A percentile compares a stretch with the other conserved stretches of the same genome.
These are phyloP conservation scores for Conopomorpha cramerella DNA, from an alignment of 1,140 invertebrate species.

Conservation along the genomic window DNA sequence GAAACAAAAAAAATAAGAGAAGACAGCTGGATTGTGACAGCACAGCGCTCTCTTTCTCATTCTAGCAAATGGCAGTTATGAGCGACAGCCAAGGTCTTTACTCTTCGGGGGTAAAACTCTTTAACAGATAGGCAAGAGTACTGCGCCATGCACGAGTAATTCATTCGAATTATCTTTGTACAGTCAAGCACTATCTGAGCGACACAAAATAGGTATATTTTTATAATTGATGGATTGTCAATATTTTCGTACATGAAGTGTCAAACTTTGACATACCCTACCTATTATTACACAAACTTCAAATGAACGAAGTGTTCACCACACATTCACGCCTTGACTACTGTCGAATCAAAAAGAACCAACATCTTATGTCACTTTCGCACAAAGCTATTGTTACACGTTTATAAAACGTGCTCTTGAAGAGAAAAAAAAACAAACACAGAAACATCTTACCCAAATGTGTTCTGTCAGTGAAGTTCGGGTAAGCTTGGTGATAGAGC, in stretches of 20 bases:
- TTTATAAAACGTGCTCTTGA: too few relatives aligned
- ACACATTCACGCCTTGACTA: neutral
- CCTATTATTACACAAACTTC: too few relatives aligned
- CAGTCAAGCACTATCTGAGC: too few relatives aligned
- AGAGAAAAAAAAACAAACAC: too few relatives aligned
- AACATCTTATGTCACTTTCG: neutral
- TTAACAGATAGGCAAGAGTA: neutral
- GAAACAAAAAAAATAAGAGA: slow-evolving; percentile 1
- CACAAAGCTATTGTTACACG: neutral
- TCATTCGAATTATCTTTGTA: too few relatives aligned
- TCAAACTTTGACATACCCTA: too few relatives aligned
- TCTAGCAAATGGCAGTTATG: neutral
- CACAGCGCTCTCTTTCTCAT: neutral
- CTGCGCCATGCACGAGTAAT: neutral
- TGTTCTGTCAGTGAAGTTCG: slow-evolving; percentile 16
- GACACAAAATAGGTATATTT: too few relatives aligned
- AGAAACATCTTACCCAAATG: neutral
- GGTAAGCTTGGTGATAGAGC: slow-evolving; percentile 29
- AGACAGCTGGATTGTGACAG: neutral
- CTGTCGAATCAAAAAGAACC: neutral
- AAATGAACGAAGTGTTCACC: too few relatives aligned
- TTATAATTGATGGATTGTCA: too few relatives aligned
- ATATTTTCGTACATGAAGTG: too few relatives aligned
- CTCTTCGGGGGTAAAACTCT: too few relatives aligned
- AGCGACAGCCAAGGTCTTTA: too few relatives aligned